These are phyloP conservation scores for Porphyrio hochstetteri DNA, from an alignment of 2,113 vertebrate species.

Conservation along the genomic window DNA sequence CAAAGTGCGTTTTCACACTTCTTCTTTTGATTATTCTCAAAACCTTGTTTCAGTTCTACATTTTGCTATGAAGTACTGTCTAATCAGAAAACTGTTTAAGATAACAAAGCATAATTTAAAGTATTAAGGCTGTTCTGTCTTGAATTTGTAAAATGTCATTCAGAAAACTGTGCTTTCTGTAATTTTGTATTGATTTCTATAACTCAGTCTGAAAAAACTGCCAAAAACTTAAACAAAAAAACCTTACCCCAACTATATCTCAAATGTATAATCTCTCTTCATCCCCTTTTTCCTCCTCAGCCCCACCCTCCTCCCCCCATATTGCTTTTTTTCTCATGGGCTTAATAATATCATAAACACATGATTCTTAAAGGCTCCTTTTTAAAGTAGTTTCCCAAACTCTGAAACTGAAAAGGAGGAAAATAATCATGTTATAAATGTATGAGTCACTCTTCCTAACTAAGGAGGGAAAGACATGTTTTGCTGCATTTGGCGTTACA, in stretches of 20 bases:
- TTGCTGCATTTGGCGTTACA: background rate
- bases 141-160: background rate
- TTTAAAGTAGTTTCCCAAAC: background rate
- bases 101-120: background rate
- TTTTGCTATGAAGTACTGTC: background rate
- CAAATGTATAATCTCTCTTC: background rate
- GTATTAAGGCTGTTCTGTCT: background rate
- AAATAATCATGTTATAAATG: background rate
- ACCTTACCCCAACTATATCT: background rate
- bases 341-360: background rate
- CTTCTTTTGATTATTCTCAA: background rate
- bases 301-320: fast-evolving
- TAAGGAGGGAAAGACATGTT: background rate
- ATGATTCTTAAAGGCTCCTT: background rate
- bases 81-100: background rate
- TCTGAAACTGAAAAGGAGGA: background rate
- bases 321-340: background rate
- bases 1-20: background rate
- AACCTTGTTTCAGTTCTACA: background rate
- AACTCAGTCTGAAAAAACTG: background rate
- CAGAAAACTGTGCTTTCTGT: background rate
- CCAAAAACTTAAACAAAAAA: too few species aligned
- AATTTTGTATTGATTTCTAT: background rate
- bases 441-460: background rate
- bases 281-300: background rate